phyloP scores from a whole-genome alignment of 1,140 invertebrate species.

The Drosophila erecta region DNA sequence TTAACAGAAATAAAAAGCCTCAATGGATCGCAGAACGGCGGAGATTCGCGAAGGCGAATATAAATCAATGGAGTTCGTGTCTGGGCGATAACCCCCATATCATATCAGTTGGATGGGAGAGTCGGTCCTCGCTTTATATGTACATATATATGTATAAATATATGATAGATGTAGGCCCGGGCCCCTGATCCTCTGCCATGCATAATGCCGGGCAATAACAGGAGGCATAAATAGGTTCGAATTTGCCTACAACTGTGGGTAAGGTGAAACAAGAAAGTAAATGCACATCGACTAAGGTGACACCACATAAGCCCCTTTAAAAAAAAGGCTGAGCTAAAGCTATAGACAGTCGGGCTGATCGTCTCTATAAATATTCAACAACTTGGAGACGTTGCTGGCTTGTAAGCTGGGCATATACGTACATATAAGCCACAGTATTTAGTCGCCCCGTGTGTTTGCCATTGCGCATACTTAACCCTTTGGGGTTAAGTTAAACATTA shows the following conservation, averaged over 20 bases:
- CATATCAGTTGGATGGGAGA: slow-evolving; percentile 53
- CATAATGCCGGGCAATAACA: slow-evolving; percentile 41
- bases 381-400: slow-evolving; percentile 43
- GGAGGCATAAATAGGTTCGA: slow-evolving; percentile 42
- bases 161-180: neutral
- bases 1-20: slow-evolving; percentile 5
- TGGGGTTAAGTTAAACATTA: slow-evolving; percentile 79
- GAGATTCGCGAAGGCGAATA: slow-evolving; percentile 36
- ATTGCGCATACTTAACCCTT: slow-evolving; percentile 79
- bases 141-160: neutral
- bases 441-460: slow-evolving; percentile 54
- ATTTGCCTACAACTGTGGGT: slow-evolving; percentile 13
- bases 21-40: slow-evolving; percentile 21
- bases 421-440: slow-evolving; percentile 18
- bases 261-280: slow-evolving; percentile 32
- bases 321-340: slow-evolving; percentile 1
- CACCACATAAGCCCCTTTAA: slow-evolving; percentile 52
- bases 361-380: slow-evolving; percentile 76
- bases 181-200: slow-evolving; percentile 40
- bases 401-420: slow-evolving; percentile 22
- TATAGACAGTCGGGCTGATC: slow-evolving; percentile 2
- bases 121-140: slow-evolving; percentile 6
- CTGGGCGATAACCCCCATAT: slow-evolving; percentile 68
- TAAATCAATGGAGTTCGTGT: slow-evolving; percentile 69
- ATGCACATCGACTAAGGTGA: slow-evolving; percentile 64